Base-by-base conservation (phyloP, 2,113 vertebrate genomes). In the Ptilonorhynchus violaceus region DNA sequence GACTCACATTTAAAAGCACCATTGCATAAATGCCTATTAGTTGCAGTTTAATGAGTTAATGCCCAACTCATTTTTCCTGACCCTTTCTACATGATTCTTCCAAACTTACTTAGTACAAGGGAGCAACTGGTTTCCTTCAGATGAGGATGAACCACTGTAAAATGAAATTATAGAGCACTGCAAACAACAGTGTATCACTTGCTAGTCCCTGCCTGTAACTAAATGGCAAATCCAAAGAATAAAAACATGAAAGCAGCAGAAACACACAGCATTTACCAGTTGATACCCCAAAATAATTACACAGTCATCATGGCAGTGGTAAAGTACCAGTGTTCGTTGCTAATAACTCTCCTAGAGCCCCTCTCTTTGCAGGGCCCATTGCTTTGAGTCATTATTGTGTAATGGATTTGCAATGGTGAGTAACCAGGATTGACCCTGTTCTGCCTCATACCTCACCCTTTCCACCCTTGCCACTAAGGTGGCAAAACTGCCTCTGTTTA, bases 1-100 rank as follows among this genome's bases (percentile, higher is more conserved):
- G 31, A 85, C 70, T 96, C 59, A 14, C 67, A 76, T 95, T 96
- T 95, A 79, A 96, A 96, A 97, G 83, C 62, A 80, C 81, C 83
- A 86, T 39, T 96, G 91, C 96, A 96, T 95, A 97, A 96, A 96
- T 83, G 56, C 59, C 50, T 94, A 15, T 94, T 95, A 96, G 91
- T 64, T 97, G 85, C 87, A 93, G 49, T 88, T 96, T 97, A 97
- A 95, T 85, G 87, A 69, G 41, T 96, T 93, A 79, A 89, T 63
- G 56, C 39, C 67, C 58, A 91, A 79, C 72, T 97, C 67, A 58
- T 90, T 88, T 94, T 87, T 68, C 58, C 46, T 85, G 6, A 81
- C 50, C 74, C 55, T 93, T 89, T 79, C 64, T 53, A 49, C 37
- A 72, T 76, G 42, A 92, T 77, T 94, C 58, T 94, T 56, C 66